A percentile compares a stretch with the other conserved stretches of the same genome.
Conservation (phyloP, 2,888 invertebrate genomes). For the Melolontha melolontha region DNA sequence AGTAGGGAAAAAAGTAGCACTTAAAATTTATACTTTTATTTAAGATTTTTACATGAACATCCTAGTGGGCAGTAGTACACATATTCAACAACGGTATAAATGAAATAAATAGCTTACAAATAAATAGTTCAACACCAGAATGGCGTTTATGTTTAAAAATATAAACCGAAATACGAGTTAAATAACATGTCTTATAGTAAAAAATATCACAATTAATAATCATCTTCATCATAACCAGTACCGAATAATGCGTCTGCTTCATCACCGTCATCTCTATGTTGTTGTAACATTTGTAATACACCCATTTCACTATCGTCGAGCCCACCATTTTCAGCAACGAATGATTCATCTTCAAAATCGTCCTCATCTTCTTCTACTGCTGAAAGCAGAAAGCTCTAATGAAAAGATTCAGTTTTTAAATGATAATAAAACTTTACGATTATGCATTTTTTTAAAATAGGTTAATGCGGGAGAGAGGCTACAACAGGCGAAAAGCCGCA, state of each 20-base stretch:
- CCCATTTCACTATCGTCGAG: constrained; percentile 60
- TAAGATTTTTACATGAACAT: background rate
- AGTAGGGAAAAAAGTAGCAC: too few species aligned
- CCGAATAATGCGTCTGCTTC: constrained; percentile 68
- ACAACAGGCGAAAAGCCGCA: too few species aligned
- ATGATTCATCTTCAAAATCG: constrained; percentile 60
- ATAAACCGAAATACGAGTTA: background rate
- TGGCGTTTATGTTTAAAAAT: background rate
- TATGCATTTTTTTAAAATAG: too few species aligned
- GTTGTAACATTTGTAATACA: constrained; percentile 64
- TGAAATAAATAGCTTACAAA: constrained; percentile 32
- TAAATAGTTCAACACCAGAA: constrained; percentile 8
- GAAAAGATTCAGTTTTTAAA: too few species aligned
- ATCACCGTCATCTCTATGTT: constrained; percentile 74
- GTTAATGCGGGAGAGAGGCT: too few species aligned
- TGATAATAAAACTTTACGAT: background rate
- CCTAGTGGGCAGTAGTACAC: background rate
- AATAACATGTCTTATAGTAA: constrained; percentile 7
- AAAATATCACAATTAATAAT: constrained; percentile 64
- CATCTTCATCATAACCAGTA: constrained; percentile 74
- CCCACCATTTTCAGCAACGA: constrained; percentile 48
- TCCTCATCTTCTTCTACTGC: constrained; percentile 59
- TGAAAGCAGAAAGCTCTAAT: constrained; percentile 20
- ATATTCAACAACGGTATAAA: constrained; percentile 1
- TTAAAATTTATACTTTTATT: too few species aligned